Evolutionary conservation across 2,797 vertebrate genomes (phyloP).

Genomic region (Crenuchus spilurus): DNA sequence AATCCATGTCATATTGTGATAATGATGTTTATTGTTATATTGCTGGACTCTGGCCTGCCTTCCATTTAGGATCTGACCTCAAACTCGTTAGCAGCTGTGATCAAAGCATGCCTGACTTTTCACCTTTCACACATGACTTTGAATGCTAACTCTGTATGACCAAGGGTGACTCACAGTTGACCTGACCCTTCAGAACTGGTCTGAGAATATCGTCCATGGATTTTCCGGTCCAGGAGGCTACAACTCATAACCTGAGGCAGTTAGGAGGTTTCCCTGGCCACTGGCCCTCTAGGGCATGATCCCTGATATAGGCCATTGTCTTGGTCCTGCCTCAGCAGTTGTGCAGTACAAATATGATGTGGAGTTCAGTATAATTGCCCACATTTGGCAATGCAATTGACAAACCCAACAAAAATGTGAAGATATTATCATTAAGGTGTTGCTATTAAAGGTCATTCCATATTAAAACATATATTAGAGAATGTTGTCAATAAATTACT

Average conservation of each 20-base stretch:
- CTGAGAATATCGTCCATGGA: not conserved
- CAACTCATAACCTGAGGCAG: too few species aligned
- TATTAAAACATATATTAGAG: too few species aligned
- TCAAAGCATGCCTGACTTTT: conserved; percentile 31
- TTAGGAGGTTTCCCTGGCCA: not conserved
- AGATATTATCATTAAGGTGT: too few species aligned
- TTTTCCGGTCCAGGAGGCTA: too few species aligned
- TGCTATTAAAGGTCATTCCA: too few species aligned
- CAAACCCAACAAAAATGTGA: too few species aligned
- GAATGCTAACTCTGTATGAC: conserved; percentile 37
- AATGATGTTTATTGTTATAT: not conserved
- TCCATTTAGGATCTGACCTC: conserved; percentile 5
- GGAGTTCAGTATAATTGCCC: conserved; percentile 12
- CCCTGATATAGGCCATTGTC: conserved; percentile 8
- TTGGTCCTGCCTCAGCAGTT: not conserved
- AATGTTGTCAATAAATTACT: too few species aligned
- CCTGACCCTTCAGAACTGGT: conserved; percentile 24
- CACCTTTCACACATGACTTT: not conserved
- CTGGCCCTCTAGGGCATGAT: too few species aligned
- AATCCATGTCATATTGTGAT: not conserved
- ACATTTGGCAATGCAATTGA: not conserved
- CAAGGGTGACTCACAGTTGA: conserved; percentile 47
- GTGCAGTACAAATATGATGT: not conserved
- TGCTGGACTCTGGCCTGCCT: too few species aligned
- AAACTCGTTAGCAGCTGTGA: conserved; percentile 7